Evolutionary conservation across 2,113 vertebrate genomes (phyloP), one percentile per base, ranked within the genome.

Genomic region (Gymnorhina tibicen): DNA sequence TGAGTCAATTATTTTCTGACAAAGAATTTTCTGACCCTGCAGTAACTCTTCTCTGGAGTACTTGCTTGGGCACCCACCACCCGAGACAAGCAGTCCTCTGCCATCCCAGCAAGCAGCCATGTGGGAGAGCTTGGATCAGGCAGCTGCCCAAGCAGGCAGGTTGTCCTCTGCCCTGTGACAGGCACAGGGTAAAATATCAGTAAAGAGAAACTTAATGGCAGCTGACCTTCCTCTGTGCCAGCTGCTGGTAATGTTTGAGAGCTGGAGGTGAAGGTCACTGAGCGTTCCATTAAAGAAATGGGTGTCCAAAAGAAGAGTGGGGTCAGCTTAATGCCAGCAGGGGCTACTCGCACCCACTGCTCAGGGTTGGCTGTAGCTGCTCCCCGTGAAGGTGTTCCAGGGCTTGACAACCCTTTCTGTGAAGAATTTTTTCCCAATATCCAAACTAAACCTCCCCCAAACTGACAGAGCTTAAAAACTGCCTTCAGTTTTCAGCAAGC

Each of bases 271-370:
- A 55, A 42, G 8, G n/a, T 50, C 49, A 44, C 53, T 21, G 41
- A 64, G 67, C 1, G 0, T 13, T 15, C 3, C 18, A 10, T 13
- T 50, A 28, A 90, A 64, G 58, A 42, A 87, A 46, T 13, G 11
- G 12, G 39, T 49, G 39, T 55, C 6, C 11, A 35, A 24, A 74
- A 42, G 59, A 52, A 52, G 53, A 82, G 33, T 5, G 17, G 23
- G 33, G 20, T 58, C 11, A 53, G n/a, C 32, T 49, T n/a, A 11
- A 33, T 0, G 0, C 1, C 0, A 1, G 6, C 2, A 1, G 2
- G 37, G 46, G 7, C 7, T 35, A 8, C 0, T 1, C 16, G 27
- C 12, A 9, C 39, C 37, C 13, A 1, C 33, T 27, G 50, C 23
- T 11, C 2, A 26, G 17, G n/a, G 22, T 9, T 1, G 1, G 30